phyloP scores from a whole-genome alignment of 2,113 vertebrate species.

The Neolamprologus kungweensis region DNA sequence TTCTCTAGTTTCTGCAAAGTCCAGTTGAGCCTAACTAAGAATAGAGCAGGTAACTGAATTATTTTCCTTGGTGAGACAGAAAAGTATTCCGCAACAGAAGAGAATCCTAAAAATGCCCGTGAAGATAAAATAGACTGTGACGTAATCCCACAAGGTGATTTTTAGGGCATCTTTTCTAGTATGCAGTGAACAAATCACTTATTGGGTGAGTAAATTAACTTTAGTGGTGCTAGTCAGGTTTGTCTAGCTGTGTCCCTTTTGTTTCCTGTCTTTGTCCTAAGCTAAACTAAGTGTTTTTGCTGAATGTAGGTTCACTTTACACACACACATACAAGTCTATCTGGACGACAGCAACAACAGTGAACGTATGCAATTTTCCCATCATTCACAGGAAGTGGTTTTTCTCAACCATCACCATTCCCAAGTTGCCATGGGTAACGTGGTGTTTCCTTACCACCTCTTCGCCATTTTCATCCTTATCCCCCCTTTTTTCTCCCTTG shows the following conservation, averaged over 20 bases:
- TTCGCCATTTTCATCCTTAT: slow-evolving; percentile 30
- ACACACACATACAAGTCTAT: not conserved
- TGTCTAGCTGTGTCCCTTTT: not conserved
- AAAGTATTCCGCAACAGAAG: not conserved
- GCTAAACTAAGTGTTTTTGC: not conserved
- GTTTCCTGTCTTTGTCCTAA: not conserved
- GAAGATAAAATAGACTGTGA: not conserved
- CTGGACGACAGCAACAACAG: slow-evolving; percentile 2
- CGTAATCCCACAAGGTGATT: not conserved
- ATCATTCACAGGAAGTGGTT: slow-evolving; percentile 65
- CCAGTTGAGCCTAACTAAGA: not conserved
- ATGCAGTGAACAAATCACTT: not conserved
- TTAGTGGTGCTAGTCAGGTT: not conserved
- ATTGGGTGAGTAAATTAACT: not conserved
- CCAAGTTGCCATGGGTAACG: slow-evolving; percentile 46
- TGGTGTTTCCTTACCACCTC: slow-evolving; percentile 55
- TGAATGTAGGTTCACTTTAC: not conserved
- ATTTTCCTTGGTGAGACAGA: not conserved
- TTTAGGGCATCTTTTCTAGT: not conserved
- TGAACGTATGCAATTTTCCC: slow-evolving; percentile 42
- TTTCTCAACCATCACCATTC: slow-evolving; percentile 50
- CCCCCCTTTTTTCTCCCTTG: slow-evolving; percentile 46
- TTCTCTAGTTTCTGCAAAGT: not conserved
- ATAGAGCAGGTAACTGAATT: not conserved
- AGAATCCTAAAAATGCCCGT: not conserved